Evolutionary conservation across 2,888 invertebrate genomes (phyloP).

Genomic region (Ophion obscuratus): DNA sequence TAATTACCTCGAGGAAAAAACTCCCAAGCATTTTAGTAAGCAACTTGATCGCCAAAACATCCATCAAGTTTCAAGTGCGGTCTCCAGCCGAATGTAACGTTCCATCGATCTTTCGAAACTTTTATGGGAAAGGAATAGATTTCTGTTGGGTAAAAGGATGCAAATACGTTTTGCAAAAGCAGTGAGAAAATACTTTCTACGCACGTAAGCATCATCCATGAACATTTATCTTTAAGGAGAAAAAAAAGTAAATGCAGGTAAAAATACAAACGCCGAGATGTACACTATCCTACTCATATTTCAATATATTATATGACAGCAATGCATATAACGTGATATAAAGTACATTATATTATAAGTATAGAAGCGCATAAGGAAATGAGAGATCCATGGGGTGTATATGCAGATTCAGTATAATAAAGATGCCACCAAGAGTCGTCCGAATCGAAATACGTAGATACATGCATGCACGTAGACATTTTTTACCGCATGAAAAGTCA

Average conservation of each 20-base stretch:
- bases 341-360: slow-evolving; percentile 31
- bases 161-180: too few species aligned
- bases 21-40: neutral
- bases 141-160: too few species aligned
- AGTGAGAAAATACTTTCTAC: too few species aligned
- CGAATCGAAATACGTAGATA: slow-evolving; percentile 16
- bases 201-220: neutral
- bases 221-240: slow-evolving; percentile 1
- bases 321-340: slow-evolving; percentile 6
- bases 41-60: neutral
- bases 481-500: slow-evolving; percentile 68
- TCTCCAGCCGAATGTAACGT: too few species aligned
- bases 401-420: slow-evolving; percentile 62
- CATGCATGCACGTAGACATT: slow-evolving; percentile 8
- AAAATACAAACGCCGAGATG: slow-evolving; percentile 4
- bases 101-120: neutral
- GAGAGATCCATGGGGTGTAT: slow-evolving; percentile 31
- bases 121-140: too few species aligned
- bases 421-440: slow-evolving; percentile 57
- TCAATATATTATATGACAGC: slow-evolving; percentile 30
- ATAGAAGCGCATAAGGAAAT: neutral
- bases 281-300: slow-evolving; percentile 13
- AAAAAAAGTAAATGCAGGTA: neutral
- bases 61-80: neutral
- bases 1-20: neutral